Evolutionary conservation across 2,888 invertebrate genomes (phyloP).

Genomic region (Stenichneumon culpator): DNA sequence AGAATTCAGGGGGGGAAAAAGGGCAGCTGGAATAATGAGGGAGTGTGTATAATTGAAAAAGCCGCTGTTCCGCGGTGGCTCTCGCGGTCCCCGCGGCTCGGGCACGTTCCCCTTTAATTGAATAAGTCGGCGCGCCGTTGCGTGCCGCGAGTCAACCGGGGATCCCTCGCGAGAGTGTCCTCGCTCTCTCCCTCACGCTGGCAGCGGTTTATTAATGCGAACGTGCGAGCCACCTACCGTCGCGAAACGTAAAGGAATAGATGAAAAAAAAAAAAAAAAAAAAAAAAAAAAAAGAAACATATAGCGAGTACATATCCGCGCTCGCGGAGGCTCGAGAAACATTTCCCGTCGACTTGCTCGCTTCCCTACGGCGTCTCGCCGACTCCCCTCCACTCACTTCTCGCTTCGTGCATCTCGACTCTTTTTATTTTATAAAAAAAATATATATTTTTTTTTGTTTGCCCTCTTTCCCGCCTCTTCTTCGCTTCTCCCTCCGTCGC

Average conservation of each 20-base stretch:
- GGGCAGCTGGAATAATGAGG: neutral
- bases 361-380: conserved; percentile 30
- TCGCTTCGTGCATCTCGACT: conserved; percentile 61
- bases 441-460: neutral
- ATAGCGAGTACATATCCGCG: conserved; percentile 19
- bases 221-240: conserved; percentile 65
- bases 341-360: conserved; percentile 29
- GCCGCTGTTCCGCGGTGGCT: conserved; percentile 57
- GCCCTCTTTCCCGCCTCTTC: neutral
- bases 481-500: neutral
- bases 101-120: conserved; percentile 79
- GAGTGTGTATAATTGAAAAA: conserved; percentile 73
- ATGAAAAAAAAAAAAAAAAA: neutral
- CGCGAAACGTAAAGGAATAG: conserved; percentile 27
- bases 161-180: conserved; percentile 13
- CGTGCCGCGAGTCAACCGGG: conserved; percentile 59
- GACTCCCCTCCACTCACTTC: conserved; percentile 42
- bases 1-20: neutral
- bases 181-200: neutral
- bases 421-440: conserved; percentile 40
- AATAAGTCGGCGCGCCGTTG: conserved; percentile 75
- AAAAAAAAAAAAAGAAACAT: neutral
- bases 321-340: conserved; percentile 35
- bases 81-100: conserved; percentile 69
- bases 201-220: conserved; percentile 74